Evolutionary conservation across 2,113 vertebrate species (phyloP).

Genomic region (Zapornia atra): DNA sequence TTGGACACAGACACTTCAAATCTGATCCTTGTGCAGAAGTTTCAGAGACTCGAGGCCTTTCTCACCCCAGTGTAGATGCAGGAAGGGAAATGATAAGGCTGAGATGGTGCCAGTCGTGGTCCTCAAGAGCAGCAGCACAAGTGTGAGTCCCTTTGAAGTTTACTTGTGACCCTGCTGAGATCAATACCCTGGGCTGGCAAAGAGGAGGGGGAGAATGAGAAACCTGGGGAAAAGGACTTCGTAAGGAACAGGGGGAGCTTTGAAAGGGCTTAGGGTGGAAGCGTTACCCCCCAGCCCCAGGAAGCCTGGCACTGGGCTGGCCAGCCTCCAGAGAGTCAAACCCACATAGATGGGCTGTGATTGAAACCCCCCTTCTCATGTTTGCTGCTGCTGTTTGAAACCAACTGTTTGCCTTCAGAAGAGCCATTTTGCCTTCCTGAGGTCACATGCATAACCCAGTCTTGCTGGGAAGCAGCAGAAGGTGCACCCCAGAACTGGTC

Average conservation of each 20-base stretch:
- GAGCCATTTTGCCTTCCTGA: background rate
- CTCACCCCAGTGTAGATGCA: background rate
- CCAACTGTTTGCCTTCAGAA: background rate
- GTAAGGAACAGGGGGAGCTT: background rate
- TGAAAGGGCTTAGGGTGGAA: background rate
- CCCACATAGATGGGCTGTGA: background rate
- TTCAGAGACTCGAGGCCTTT: background rate
- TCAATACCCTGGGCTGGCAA: background rate
- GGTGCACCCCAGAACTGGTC: fast-evolving
- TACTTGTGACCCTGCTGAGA: slow-evolving; percentile 20
- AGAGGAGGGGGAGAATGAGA: background rate
- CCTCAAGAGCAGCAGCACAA: background rate
- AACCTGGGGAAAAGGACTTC: background rate
- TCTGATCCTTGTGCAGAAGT: background rate
- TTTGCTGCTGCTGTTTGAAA: background rate
- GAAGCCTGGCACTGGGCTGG: background rate
- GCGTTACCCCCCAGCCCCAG: background rate
- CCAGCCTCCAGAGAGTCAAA: background rate
- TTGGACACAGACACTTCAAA: background rate
- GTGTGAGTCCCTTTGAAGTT: slow-evolving; percentile 42
- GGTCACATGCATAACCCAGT: fast-evolving
- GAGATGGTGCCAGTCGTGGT: background rate
- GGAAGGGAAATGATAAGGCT: background rate
- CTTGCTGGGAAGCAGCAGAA: background rate
- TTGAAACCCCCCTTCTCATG: background rate